These are phyloP conservation scores for Ophion ellenae DNA, from an alignment of 2,888 invertebrate species.

Conservation along the genomic window DNA sequence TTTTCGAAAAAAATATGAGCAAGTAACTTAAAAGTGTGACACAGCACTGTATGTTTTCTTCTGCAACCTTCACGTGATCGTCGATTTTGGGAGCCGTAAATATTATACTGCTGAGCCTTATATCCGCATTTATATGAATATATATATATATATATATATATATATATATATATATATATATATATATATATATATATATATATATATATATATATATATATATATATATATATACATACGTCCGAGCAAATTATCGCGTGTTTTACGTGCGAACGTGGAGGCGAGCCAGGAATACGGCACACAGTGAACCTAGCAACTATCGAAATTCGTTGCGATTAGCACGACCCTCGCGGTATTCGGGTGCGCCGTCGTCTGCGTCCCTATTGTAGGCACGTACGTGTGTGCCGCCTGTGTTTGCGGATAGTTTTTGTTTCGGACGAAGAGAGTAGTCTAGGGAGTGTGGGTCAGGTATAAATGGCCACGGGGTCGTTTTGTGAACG, in stretches of 20 bases:
- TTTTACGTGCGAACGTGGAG: conserved; percentile 65
- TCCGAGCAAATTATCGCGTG: background rate
- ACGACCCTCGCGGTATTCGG: conserved; percentile 40
- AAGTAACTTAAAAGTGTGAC: too few relatives aligned
- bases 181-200: background rate
- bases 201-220: background rate
- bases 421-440: conserved; percentile 65
- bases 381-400: conserved; percentile 1
- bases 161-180: too few relatives aligned
- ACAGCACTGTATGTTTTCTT: too few relatives aligned
- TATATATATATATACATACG: too few relatives aligned
- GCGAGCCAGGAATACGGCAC: conserved; percentile 48
- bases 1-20: too few relatives aligned
- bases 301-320: conserved; percentile 32
- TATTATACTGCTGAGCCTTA: background rate
- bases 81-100: too few relatives aligned
- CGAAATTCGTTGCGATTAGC: conserved; percentile 62
- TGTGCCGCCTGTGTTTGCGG: conserved; percentile 1
- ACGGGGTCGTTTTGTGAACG: conserved; percentile 80
- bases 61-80: too few relatives aligned
- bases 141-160: background rate
- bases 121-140: background rate
- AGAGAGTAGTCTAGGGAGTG: conserved; percentile 77
- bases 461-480: conserved; percentile 83
- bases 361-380: background rate